Evolutionary conservation across 2,113 vertebrate species (phyloP), one percentile per base, ranked within the genome.

Genomic region (Puntigrus tetrazona): DNA sequence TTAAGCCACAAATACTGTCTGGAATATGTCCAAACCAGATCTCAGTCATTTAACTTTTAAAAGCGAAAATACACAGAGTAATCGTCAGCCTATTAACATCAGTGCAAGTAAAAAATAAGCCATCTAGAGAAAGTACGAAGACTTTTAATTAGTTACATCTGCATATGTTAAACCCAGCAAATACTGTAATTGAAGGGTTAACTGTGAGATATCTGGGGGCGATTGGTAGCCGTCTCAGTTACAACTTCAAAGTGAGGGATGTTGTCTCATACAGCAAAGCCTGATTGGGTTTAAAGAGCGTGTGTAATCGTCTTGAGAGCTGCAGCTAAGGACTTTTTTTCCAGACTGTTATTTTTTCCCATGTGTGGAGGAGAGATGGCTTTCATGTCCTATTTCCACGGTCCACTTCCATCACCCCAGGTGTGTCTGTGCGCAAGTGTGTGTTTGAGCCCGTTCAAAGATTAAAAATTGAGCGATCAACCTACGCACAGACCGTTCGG

Each of bases 391-490:
- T 43, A 57, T 78, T 65, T 81, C 45, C 41, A 85, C 47, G 8
- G 50, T 57, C 75, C 63, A 81, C 78, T 81, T 65, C 50, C 76
- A 78, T 79, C 45, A 78, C 22, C 75, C 59, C 31, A 79, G 31
- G 75, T 84, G 83, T 47, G 45, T 36, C 73, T 50, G 73, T 50
- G n/a, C 7, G 41, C 31, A 55, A n/a, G 45, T 76, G n/a, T 61
- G 78, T 67, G 61, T 81, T 34, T 65, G 25, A 81, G 61, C 27
- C 11, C 0, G 1, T 13, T 77, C 27, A 3, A 25, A 76, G 72
- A 83, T 83, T 76, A 83, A 76, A 83, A 83, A 83, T 76, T 75
- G 73, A 84, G 82, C 25, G 41, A 65, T 77, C 72, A 50, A 36
- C 82, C 84, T 63, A 75, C 57, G 50, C 84, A 80, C 75, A 45